phyloP scores from a whole-genome alignment of 2,113 vertebrate genomes.

The Puffinus mauretanicus region DNA sequence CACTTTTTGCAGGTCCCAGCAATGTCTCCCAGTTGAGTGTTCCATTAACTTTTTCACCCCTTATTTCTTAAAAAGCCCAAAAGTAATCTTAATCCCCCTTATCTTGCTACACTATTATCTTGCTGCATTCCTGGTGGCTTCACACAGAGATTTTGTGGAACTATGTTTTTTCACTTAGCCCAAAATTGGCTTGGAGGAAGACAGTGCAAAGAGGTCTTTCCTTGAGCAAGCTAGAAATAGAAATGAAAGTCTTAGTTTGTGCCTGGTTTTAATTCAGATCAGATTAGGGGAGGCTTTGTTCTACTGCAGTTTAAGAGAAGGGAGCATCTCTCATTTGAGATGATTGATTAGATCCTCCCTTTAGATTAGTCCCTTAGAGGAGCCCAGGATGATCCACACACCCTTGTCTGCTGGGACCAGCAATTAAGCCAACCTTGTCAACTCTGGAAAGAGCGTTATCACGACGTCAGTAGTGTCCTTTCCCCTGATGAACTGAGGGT shows the following conservation, averaged over 20 bases:
- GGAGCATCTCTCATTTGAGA: neutral
- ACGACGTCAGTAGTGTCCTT: neutral
- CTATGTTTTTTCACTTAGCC: constrained; percentile 18
- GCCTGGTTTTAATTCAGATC: neutral
- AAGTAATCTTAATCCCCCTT: constrained; percentile 46
- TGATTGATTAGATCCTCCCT: neutral
- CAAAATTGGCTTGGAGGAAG: neutral
- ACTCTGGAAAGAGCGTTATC: neutral
- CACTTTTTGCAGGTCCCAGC: neutral
- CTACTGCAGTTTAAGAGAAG: neutral
- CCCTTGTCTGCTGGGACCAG: neutral
- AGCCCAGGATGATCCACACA: neutral
- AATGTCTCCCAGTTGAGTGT: constrained; percentile 2
- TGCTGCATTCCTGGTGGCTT: neutral
- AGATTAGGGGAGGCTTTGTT: neutral
- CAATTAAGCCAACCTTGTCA: neutral
- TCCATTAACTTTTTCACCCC: constrained; percentile 63
- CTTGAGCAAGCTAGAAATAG: neutral
- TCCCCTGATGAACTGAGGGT: neutral
- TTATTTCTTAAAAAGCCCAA: constrained; percentile 3
- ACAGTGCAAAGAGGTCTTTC: neutral
- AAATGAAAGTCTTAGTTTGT: neutral
- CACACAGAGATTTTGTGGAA: constrained; percentile 6
- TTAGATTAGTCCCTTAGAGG: neutral
- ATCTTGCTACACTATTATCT: constrained; percentile 50